A percentile compares a stretch with the other conserved stretches of the same genome.
Evolutionary conservation across 2,888 invertebrate species (phyloP).

Genomic region (Ramazzottius varieornatus): DNA sequence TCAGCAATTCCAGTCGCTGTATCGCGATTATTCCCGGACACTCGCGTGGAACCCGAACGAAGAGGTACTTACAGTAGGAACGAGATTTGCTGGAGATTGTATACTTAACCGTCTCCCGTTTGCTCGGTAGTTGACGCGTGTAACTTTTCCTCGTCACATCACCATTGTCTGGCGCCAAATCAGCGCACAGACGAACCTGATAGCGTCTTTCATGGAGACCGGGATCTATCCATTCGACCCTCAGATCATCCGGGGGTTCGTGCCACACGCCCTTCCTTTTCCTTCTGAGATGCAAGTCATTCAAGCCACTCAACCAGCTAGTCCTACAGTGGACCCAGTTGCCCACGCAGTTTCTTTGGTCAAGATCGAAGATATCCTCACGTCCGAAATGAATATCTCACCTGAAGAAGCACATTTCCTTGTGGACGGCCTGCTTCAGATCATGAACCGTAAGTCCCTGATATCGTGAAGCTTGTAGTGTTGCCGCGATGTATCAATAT

Average conservation of each 20-base stretch:
- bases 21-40: background rate
- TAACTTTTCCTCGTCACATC: background rate
- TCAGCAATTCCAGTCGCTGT: background rate
- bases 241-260: background rate
- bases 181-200: background rate
- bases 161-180: background rate
- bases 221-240: background rate
- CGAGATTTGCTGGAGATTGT: no score
- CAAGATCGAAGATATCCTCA: background rate
- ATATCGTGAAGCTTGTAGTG: no score
- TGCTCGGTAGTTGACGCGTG: background rate
- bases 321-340: background rate
- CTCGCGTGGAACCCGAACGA: background rate
- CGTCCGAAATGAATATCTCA: background rate
- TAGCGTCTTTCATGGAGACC: background rate
- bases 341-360: background rate
- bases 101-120: no score
- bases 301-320: background rate
- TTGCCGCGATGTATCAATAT: no score
- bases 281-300: no score
- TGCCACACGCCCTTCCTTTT: background rate
- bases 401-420: background rate
- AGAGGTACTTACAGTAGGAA: no score
- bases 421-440: background rate
- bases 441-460: background rate